Base-by-base conservation (phyloP, 2,113 vertebrate genomes). In the Drymodes brunneopygia region DNA sequence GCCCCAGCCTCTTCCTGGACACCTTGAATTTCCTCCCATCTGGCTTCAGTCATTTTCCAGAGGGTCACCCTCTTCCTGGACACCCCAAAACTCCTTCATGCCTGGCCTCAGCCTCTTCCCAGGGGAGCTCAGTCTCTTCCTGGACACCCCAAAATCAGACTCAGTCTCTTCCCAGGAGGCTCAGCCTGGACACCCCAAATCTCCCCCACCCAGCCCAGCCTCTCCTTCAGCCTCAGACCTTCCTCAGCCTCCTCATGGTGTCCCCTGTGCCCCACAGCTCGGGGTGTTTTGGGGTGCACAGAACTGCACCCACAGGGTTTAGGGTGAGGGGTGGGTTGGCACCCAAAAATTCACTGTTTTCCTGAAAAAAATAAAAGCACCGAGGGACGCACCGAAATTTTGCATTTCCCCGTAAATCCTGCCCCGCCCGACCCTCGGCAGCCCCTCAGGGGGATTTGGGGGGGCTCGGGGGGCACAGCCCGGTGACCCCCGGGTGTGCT, bases 331-430 rank as follows among this genome's bases (percentile, higher is more conserved):
- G 7, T 11, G 40, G 4, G n/a, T 25, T 11, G 22, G 24, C n/a
- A 36, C 16, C 60, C 60, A 5, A 40, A 67, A 81, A 47, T 27
- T 31, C 58, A 7, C 10, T 0, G 0, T 54, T 77, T 72, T 51
- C 31, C 48, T 35, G 20, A 50, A 33, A 72, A 74, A 21, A 33
- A 11, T 2, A 12, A 36, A 40, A 80, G 19, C 28, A 1, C 33
- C 0, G 0, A 18, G 13, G 18, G 12, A 17, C 0, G 2, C 1
- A 1, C 7, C 0, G 3, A 16, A 23, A n/a, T 42, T 54, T 33
- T 22, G 6, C 17, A 10, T n/a, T 29, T 35, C 19, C 6, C 0
- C 2, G 7, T 9, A 13, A 72, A 24, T 7, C 18, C 27, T 15
- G 42, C 61, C 58, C 45, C 6, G 11, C 22, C 0, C 0, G 66